Evolutionary conservation across 2,113 vertebrate genomes (phyloP).

Genomic region (Toxotes jaculatrix): DNA sequence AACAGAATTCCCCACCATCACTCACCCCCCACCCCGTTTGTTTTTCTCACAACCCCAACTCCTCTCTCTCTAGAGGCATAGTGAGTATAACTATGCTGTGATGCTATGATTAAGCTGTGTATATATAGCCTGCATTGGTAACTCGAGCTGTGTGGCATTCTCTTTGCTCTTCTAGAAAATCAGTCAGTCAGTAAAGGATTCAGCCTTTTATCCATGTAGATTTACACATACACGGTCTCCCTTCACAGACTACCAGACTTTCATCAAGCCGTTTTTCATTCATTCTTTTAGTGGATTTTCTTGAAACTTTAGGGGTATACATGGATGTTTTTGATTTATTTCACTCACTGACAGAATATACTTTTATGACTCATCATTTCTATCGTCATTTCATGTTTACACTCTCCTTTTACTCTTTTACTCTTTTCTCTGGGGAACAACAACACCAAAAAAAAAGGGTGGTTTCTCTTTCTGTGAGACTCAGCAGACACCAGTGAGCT

Average conservation of each 20-base stretch:
- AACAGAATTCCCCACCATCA: slow-evolving; percentile 2
- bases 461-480: slow-evolving; percentile 29
- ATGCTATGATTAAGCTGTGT: slow-evolving; percentile 46
- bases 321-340: slow-evolving; percentile 4
- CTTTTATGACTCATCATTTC: slow-evolving; percentile 5
- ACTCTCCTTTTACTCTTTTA: neutral
- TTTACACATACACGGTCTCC: slow-evolving; percentile 2
- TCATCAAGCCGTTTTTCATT: neutral
- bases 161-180: slow-evolving; percentile 45
- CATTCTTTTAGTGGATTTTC: neutral
- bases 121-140: slow-evolving; percentile 56
- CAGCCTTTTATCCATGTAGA: slow-evolving; percentile 12
- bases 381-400: neutral
- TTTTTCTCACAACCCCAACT: slow-evolving; percentile 14
- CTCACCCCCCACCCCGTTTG: too few species aligned
- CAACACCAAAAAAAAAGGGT: neutral
- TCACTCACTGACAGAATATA: neutral
- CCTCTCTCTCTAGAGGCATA: slow-evolving; percentile 20
- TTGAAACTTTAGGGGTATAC: neutral
- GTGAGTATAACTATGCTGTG: slow-evolving; percentile 48
- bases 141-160: slow-evolving; percentile 40
- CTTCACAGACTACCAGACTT: neutral
- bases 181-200: slow-evolving; percentile 27
- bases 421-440: neutral
- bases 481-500: slow-evolving; percentile 49